A percentile compares a stretch with the other conserved stretches of the same genome.
phyloP scores from a whole-genome alignment of 2,888 invertebrate species.

The Hartigia nigra region DNA sequence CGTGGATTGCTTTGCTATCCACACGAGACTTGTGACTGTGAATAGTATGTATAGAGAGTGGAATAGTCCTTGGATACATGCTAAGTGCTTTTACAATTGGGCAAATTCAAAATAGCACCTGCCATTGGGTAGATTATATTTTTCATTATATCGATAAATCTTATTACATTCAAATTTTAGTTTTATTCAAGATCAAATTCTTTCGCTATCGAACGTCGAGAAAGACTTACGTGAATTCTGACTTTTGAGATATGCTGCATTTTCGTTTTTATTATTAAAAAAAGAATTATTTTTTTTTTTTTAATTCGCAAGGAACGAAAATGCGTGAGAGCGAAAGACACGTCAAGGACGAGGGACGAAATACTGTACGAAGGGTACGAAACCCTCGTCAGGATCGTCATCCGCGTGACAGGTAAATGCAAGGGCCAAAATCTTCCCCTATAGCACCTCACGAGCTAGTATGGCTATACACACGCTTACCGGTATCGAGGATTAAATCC shows the following conservation, averaged over 20 bases:
- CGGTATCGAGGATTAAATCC: constrained; percentile 52
- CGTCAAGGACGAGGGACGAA: constrained; percentile 41
- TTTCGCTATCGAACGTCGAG: too few species aligned
- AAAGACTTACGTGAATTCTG: too few species aligned
- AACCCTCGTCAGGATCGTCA: constrained; percentile 63
- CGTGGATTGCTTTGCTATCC: background rate
- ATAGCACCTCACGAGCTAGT: background rate
- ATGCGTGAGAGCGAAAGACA: background rate
- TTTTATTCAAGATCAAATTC: too few species aligned
- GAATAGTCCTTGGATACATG: background rate
- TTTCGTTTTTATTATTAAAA: too few species aligned
- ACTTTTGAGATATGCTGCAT: too few species aligned
- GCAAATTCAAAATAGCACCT: background rate
- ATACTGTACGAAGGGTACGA: constrained; percentile 30
- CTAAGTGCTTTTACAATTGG: background rate
- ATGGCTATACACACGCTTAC: constrained; percentile 14
- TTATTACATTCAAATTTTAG: too few species aligned
- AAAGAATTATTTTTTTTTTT: too few species aligned
- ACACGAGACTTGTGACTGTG: too few species aligned
- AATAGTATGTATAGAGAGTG: too few species aligned
- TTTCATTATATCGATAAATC: too few species aligned
- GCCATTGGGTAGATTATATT: too few species aligned
- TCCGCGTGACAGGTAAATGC: constrained; percentile 62
- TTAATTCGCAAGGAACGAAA: too few species aligned
- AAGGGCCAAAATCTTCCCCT: background rate